phyloP scores from a whole-genome alignment of 2,113 vertebrate species.

The Paramormyrops kingsleyae region DNA sequence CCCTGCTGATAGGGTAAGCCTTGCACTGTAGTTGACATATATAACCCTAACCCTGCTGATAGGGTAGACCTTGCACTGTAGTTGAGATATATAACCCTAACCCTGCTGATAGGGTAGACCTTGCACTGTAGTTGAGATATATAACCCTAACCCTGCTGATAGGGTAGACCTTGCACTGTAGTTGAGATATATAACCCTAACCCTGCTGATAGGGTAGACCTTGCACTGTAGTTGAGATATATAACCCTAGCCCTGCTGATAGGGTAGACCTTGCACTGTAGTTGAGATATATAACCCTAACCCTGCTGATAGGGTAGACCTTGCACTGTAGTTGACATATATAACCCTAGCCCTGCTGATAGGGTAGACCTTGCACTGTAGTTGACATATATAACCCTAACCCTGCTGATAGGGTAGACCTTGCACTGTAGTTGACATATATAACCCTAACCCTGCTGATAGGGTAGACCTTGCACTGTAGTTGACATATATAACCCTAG shows the following conservation, averaged over 20 bases:
- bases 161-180: neutral
- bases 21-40: neutral
- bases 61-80: neutral
- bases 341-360: neutral
- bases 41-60: neutral
- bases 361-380: neutral
- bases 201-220: too few species aligned
- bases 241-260: neutral
- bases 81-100: too few species aligned
- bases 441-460: neutral
- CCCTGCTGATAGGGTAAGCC: neutral
- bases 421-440: neutral
- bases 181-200: too few species aligned
- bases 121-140: neutral
- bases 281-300: too few species aligned
- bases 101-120: neutral
- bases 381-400: too few species aligned
- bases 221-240: neutral
- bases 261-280: neutral
- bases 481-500: too few species aligned
- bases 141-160: neutral
- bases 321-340: neutral
- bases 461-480: neutral
- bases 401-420: too few species aligned
- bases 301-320: neutral